phyloP scores from a whole-genome alignment of 2,113 vertebrate species.

The Pavo muticus region DNA sequence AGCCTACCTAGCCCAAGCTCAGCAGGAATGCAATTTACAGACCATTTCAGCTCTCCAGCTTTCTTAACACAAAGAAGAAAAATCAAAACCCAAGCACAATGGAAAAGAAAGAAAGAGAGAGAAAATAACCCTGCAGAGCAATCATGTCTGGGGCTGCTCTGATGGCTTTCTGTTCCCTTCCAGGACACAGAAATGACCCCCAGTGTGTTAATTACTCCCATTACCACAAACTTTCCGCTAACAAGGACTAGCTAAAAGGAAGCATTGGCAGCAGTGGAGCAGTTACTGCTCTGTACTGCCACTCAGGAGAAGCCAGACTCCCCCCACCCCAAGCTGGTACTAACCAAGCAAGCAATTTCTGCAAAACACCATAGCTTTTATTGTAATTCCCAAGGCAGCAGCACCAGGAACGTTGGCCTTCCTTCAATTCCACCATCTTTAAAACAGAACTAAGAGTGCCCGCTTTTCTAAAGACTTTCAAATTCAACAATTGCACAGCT shows the following conservation, averaged over 20 bases:
- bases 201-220: slow-evolving; percentile 83
- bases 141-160: slow-evolving; percentile 78
- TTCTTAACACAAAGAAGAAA: slow-evolving; percentile 79
- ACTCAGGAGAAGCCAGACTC: slow-evolving; percentile 26
- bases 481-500: slow-evolving; percentile 11
- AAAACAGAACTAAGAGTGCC: slow-evolving; percentile 29
- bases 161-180: slow-evolving; percentile 79
- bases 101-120: slow-evolving; percentile 69
- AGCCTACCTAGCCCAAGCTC: slow-evolving; percentile 71
- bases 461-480: slow-evolving; percentile 19
- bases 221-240: slow-evolving; percentile 81
- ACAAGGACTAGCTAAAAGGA: slow-evolving; percentile 71
- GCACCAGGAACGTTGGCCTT: slow-evolving; percentile 17
- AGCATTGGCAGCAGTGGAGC: slow-evolving; percentile 62
- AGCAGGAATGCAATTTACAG: slow-evolving; percentile 80
- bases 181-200: slow-evolving; percentile 79
- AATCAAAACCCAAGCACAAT: slow-evolving; percentile 80
- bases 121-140: slow-evolving; percentile 81
- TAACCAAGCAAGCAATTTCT: slow-evolving; percentile 19
- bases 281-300: slow-evolving; percentile 44
- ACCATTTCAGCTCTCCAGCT: slow-evolving; percentile 79
- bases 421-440: neutral
- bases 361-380: slow-evolving; percentile 42
- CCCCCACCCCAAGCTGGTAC: slow-evolving; percentile 14
- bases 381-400: slow-evolving; percentile 41